Evolutionary conservation across 2,888 invertebrate genomes (phyloP).

Genomic region (Eupeodes luniger): DNA sequence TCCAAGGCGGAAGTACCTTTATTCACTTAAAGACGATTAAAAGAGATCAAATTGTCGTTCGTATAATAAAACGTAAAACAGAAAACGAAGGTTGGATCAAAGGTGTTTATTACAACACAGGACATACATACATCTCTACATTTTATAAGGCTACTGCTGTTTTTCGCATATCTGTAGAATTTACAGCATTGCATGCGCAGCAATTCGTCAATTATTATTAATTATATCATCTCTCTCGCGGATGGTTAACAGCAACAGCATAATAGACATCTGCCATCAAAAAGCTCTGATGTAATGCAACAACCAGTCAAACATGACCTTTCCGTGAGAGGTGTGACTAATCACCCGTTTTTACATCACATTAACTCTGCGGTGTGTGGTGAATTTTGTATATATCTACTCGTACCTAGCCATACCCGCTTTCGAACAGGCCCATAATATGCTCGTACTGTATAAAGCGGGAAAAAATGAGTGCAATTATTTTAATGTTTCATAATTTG

Average conservation of each 20-base stretch:
- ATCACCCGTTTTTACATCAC: constrained; percentile 76
- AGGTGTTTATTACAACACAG: constrained; percentile 52
- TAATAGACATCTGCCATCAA: constrained; percentile 54
- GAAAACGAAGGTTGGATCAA: constrained; percentile 19
- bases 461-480: constrained; percentile 60
- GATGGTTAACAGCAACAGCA: constrained; percentile 10
- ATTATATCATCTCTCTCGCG: constrained; percentile 55
- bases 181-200: constrained; percentile 28
- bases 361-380: constrained; percentile 69
- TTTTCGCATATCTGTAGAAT: neutral
- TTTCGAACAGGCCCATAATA: neutral
- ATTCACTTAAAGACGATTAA: constrained; percentile 8
- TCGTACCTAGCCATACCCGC: neutral
- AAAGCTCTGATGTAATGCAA: constrained; percentile 44
- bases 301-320: constrained; percentile 71
- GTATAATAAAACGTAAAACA: neutral
- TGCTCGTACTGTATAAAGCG: constrained; percentile 18
- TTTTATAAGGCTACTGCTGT: neutral
- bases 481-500: constrained; percentile 75
- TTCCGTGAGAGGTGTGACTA: constrained; percentile 75
- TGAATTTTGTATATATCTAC: neutral
- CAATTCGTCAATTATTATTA: constrained; percentile 69
- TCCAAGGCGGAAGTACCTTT: neutral
- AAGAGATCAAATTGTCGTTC: constrained; percentile 21
- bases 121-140: constrained; percentile 13